Base-by-base conservation (phyloP, 2,797 vertebrate species). In the Sebastiscus tertius region DNA sequence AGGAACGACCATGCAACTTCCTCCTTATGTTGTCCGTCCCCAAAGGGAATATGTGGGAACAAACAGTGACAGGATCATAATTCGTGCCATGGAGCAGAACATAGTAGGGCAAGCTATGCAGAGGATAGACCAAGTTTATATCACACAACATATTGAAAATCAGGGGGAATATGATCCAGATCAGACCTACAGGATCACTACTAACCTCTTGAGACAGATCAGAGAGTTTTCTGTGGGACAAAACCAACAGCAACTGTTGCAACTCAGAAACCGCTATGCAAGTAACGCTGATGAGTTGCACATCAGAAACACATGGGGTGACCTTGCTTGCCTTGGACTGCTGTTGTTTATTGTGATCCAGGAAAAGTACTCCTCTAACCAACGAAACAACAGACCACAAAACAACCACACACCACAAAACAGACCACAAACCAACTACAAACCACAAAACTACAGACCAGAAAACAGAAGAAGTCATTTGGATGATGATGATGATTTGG, bases 61-160 rank as follows among this genome's bases (percentile, higher is more conserved):
- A 39, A 94, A 93, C 83, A 66, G 52, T 9, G 92, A 88, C 79
- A 81, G 93, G n/a, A 91, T 94, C 54, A 79, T 94, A 55, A 29
- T 93, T 24, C 87, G 88, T 75, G 80, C 90, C 33, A 77, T 59
- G 8, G 46, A 88, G 18, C 64, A 69, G 16, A 80, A 62, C 64
- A 24, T 5, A 16, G 18, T 33, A 70, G 0, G 3, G 8, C 68
- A 16, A 65, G 5, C 2, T 33, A 2, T 0, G 7, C 70, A 69
- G 26, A 77, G 24, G 5, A 79, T 91, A n/a, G 92, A 93, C 27
- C 33, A 69, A 63, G 87, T 94, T 9, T 92, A 89, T n/a, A 85
- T 94, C 52, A 94, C 92, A 4, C 92, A 93, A 56, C 92, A 94
- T 77, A 75, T 16, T 18, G 81, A 77, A 34, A 1, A 78, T 7